A percentile compares a stretch with the other conserved stretches of the same genome.
Conservation (phyloP, 2,797 vertebrate genomes). For the Myotis daubentonii region DNA sequence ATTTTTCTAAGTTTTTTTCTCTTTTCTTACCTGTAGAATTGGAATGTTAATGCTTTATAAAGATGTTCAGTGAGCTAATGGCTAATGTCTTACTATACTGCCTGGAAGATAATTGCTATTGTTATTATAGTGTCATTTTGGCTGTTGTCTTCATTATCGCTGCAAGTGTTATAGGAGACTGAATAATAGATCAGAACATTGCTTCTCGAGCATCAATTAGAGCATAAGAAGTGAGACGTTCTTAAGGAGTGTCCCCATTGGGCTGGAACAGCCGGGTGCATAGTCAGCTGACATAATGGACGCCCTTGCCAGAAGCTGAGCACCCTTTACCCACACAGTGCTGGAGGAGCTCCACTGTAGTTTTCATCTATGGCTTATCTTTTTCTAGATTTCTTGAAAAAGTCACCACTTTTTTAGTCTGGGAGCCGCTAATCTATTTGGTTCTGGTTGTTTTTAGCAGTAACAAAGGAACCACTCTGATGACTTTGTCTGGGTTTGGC, state of each 20-base stretch:
- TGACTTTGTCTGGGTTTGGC: neutral
- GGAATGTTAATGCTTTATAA: conserved; percentile 35
- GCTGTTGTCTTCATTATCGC: conserved; percentile 19
- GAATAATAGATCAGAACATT: conserved; percentile 6
- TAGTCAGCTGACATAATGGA: neutral
- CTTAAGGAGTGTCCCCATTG: neutral
- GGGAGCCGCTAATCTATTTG: neutral
- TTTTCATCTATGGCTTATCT: neutral
- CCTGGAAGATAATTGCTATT: neutral
- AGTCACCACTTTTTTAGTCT: neutral
- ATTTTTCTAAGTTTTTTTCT: neutral
- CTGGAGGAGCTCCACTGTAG: neutral
- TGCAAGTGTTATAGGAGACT: neutral
- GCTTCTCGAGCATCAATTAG: neutral
- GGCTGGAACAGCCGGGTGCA: neutral
- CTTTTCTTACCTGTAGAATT: neutral
- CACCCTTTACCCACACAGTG: neutral
- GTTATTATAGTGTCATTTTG: neutral
- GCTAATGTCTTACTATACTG: neutral
- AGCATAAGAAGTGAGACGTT: neutral
- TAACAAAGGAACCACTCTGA: neutral
- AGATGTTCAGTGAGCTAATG: neutral
- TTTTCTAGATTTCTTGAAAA: conserved; percentile 6
- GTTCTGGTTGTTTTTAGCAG: neutral
- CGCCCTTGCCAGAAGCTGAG: neutral